Conservation (phyloP, 2,888 invertebrate genomes). For the Brenthis hecate region DNA sequence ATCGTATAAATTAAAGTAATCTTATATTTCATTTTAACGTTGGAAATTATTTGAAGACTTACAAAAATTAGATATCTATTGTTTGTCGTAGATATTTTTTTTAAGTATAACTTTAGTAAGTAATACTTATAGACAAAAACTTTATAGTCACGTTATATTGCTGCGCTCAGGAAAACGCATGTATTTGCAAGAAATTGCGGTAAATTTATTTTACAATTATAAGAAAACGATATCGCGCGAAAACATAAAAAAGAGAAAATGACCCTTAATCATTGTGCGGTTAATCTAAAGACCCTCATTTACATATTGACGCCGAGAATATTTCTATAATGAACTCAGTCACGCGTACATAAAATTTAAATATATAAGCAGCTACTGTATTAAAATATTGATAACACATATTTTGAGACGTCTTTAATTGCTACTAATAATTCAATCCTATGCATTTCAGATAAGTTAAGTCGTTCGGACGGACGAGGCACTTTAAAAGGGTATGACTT, state of each 20-base stretch:
- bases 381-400: slow-evolving; percentile 79
- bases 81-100: no score
- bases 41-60: no score
- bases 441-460: slow-evolving; percentile 69
- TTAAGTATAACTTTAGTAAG: no score
- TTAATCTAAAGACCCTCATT: slow-evolving; percentile 51
- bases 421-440: slow-evolving; percentile 76
- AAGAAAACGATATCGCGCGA: slow-evolving; percentile 10
- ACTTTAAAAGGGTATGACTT: slow-evolving; percentile 67
- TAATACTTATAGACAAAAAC: no score
- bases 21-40: no score
- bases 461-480: slow-evolving; percentile 52
- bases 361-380: slow-evolving; percentile 77
- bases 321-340: slow-evolving; percentile 73
- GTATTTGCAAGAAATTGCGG: background rate
- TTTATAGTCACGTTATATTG: no score
- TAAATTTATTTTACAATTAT: background rate
- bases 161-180: no score
- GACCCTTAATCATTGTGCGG: slow-evolving; percentile 35
- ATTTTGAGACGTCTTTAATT: slow-evolving; percentile 74
- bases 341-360: slow-evolving; percentile 77
- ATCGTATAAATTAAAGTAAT: no score
- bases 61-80: background rate
- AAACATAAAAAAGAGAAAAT: slow-evolving; percentile 23
- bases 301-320: slow-evolving; percentile 57